Conservation (phyloP, 2,113 vertebrate species). For the Orthochromis malagaraziensis region DNA sequence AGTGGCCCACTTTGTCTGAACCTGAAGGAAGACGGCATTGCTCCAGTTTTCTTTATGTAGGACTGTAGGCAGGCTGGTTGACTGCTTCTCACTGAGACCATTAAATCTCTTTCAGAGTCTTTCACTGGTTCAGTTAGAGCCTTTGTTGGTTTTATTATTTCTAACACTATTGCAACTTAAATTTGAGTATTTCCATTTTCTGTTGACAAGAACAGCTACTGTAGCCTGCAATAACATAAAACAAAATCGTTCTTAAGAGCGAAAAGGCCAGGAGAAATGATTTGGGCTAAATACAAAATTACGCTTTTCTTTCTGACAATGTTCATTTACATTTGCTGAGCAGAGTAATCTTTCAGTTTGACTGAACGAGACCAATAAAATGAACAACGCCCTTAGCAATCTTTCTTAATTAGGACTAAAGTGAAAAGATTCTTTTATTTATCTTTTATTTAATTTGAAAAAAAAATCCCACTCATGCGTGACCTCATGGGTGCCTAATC, state of each 20-base stretch:
- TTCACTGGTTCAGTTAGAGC: background rate
- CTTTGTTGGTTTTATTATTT: background rate
- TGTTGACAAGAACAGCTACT: background rate
- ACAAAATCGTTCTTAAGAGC: background rate
- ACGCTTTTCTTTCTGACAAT: background rate
- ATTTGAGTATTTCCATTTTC: background rate
- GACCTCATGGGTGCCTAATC: background rate
- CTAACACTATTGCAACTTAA: background rate
- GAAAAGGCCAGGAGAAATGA: background rate
- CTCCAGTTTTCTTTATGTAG: conserved; percentile 35
- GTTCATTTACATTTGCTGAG: background rate
- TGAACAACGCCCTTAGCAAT: background rate
- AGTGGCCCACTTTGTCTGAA: conserved; percentile 18
- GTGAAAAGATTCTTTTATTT: background rate
- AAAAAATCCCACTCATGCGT: background rate
- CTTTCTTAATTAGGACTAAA: background rate
- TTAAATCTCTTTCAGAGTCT: background rate
- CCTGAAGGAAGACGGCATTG: background rate
- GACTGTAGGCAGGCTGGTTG: background rate
- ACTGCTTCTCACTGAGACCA: background rate
- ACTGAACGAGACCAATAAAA: background rate
- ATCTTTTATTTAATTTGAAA: background rate
- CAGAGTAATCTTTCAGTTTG: background rate
- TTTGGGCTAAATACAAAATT: background rate
- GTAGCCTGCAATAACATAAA: background rate